These are phyloP conservation scores for Dinocampus coccinellae DNA, from an alignment of 2,888 invertebrate species.

Conservation along the genomic window DNA sequence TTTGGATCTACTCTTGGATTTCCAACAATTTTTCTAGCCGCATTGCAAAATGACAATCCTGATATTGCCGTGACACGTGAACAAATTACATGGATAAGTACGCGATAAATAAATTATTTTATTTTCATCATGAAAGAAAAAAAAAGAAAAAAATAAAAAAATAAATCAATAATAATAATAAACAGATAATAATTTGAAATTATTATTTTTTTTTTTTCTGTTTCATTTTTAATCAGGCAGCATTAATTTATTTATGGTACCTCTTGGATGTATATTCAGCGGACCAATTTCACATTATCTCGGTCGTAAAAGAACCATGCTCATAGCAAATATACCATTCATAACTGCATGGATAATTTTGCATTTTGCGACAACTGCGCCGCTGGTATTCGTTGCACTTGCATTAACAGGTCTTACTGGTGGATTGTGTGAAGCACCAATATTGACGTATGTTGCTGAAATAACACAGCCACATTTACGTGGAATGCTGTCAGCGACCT, in stretches of 20 bases:
- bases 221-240: constrained; percentile 74
- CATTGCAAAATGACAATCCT: constrained; percentile 71
- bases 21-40: constrained; percentile 85
- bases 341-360: constrained; percentile 82
- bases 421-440: constrained; percentile 85
- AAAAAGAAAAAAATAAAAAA: too few relatives aligned
- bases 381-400: constrained; percentile 79
- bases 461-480: constrained; percentile 85
- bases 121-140: too few relatives aligned
- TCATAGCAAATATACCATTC: constrained; percentile 73
- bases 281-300: constrained; percentile 80
- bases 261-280: constrained; percentile 82
- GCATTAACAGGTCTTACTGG: constrained; percentile 82
- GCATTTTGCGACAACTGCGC: constrained; percentile 75
- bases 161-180: too few relatives aligned
- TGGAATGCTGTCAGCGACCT: constrained; percentile 81
- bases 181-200: too few relatives aligned
- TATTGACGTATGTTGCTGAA: constrained; percentile 87
- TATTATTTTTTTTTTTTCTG: constrained; percentile 1
- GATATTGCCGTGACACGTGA: constrained; percentile 62
- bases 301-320: constrained; percentile 82
- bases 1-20: constrained; percentile 87
- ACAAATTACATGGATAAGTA: constrained; percentile 66
- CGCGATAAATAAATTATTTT: constrained; percentile 37
- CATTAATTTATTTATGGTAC: constrained; percentile 83